A percentile compares a stretch with the other conserved stretches of the same genome.
Conservation (phyloP, 1,140 invertebrate genomes). For the Dermatophagoides farinae region DNA sequence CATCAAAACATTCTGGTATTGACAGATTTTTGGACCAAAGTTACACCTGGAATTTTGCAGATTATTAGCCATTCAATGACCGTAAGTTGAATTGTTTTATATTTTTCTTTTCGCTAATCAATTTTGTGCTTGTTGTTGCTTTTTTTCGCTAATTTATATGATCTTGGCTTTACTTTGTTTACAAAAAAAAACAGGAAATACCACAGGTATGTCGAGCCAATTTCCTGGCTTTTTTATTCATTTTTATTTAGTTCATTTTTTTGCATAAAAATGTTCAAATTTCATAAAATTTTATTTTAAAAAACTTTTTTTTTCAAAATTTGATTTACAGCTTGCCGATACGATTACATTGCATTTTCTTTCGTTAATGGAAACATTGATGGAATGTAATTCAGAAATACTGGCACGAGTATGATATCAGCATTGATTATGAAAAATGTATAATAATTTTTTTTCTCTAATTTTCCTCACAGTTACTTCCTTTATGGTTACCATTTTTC, state of each 20-base stretch:
- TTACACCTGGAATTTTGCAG: conserved; percentile 83
- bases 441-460: not conserved
- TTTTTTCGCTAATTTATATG: not conserved
- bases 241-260: not conserved
- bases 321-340: conserved; percentile 78
- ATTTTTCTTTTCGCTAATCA: not conserved
- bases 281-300: not conserved
- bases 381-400: conserved; percentile 84
- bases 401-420: conserved; percentile 46
- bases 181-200: not conserved
- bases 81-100: conserved; percentile 32
- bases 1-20: conserved; percentile 35
- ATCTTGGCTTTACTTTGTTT: not conserved
- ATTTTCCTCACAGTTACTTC: conserved; percentile 29
- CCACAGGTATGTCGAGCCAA: not conserved
- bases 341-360: conserved; percentile 94
- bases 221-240: not conserved
- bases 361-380: conserved; percentile 75
- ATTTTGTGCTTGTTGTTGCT: not conserved
- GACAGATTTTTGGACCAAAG: conserved; percentile 93
- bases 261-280: not conserved
- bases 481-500: conserved; percentile 59
- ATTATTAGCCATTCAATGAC: conserved; percentile 79
- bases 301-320: conserved; percentile 15
- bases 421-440: not conserved